phyloP scores from a whole-genome alignment of 2,113 vertebrate genomes.

The Meleagris gallopavo region DNA sequence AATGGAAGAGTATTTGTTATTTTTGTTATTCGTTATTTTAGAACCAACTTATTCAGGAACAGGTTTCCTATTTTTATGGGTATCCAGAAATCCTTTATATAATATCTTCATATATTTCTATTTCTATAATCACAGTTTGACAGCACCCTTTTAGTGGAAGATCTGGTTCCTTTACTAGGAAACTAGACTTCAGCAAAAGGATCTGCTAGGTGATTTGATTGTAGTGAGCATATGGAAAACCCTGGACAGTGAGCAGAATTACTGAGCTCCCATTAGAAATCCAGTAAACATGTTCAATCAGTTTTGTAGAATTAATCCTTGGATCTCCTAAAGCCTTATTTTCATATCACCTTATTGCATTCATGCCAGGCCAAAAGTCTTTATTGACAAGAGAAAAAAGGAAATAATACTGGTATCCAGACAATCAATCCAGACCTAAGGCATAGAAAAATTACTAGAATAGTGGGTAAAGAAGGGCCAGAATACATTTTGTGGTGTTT shows the following conservation, averaged over 20 bases:
- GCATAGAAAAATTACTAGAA: not conserved
- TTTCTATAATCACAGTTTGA: not conserved
- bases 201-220: rapidly evolving
- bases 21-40: too few relatives aligned
- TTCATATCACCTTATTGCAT: not conserved
- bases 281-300: not conserved
- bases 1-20: rapidly evolving
- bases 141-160: not conserved
- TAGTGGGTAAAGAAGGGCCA: not conserved
- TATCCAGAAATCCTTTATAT: not conserved
- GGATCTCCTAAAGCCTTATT: rapidly evolving
- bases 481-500: not conserved
- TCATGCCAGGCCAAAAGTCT: rapidly evolving
- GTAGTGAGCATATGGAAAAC: not conserved
- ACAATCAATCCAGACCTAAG: not conserved
- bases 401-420: not conserved
- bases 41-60: not conserved
- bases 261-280: rapidly evolving
- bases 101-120: not conserved
- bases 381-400: not conserved
- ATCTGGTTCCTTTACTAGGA: rapidly evolving
- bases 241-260: not conserved
- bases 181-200: not conserved
- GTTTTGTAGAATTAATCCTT: not conserved
- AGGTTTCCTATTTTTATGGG: not conserved